Conservation (phyloP, 1,140 invertebrate genomes). For the Brachionus manjavacas region DNA sequence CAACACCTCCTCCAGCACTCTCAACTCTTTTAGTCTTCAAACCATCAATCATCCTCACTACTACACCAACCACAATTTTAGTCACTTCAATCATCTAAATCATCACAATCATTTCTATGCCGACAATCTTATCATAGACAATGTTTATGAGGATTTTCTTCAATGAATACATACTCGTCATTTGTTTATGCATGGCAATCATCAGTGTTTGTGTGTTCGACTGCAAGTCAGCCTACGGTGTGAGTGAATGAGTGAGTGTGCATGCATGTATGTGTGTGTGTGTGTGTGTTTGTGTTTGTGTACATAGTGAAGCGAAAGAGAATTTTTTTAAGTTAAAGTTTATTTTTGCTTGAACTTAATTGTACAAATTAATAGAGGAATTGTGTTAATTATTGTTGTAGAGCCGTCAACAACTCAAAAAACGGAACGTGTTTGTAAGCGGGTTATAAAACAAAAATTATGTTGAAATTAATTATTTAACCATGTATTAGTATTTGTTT, state of each 20-base stretch:
- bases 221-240: background rate
- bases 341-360: background rate
- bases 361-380: background rate
- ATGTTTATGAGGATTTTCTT: constrained; percentile 30
- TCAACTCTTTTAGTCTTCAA: background rate
- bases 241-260: background rate
- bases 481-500: constrained; percentile 3
- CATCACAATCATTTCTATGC: constrained; percentile 29
- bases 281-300: background rate
- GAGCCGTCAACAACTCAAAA: background rate
- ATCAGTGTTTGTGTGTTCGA: background rate
- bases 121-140: constrained; percentile 29
- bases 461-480: constrained; percentile 4
- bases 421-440: background rate
- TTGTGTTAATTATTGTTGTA: background rate
- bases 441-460: background rate
- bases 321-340: constrained; percentile 8
- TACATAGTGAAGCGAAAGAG: background rate
- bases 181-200: background rate
- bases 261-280: background rate
- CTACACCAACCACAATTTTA: constrained; percentile 19
- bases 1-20: background rate
- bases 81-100: constrained; percentile 28
- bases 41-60: constrained; percentile 1
- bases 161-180: background rate